Evolutionary conservation across 1,140 invertebrate species (phyloP).

Genomic region (Pomacea maculata): DNA sequence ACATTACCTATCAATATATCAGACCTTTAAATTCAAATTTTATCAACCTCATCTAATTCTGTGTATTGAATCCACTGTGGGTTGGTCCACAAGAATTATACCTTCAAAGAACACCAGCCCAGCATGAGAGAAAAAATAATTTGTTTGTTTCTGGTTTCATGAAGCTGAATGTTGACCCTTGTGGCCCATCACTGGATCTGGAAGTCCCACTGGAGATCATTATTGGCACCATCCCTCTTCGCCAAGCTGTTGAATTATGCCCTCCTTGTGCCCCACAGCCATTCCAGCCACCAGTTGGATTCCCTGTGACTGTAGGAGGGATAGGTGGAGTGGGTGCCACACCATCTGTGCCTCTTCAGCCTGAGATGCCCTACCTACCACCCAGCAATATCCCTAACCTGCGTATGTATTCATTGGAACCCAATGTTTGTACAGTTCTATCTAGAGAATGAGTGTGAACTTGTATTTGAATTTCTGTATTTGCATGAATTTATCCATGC

Average conservation of each 20-base stretch:
- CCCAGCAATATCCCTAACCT: conserved; percentile 5
- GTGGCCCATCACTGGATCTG: conserved; percentile 44
- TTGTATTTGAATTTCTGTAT: no score
- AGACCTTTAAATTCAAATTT: neutral
- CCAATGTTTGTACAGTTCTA: no score
- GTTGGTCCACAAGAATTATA: neutral
- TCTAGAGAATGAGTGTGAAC: no score
- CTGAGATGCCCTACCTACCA: neutral
- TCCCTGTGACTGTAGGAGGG: no score
- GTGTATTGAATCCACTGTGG: no score
- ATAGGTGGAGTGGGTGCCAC: neutral
- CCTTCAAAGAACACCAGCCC: neutral
- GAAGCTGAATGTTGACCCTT: conserved; percentile 47
- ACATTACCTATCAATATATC: neutral
- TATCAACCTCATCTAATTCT: neutral
- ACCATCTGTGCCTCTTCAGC: neutral
- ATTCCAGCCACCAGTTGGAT: no score
- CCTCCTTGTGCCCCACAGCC: conserved; percentile 19
- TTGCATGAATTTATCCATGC: no score
- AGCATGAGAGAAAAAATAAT: no score
- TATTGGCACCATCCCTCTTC: conserved; percentile 46
- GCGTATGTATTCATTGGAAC: conserved; percentile 1
- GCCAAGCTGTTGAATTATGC: conserved; percentile 26
- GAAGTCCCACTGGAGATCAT: conserved; percentile 45
- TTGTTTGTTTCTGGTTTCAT: neutral